A percentile compares a stretch with the other conserved stretches of the same genome.
Conservation (phyloP, 2,113 vertebrate genomes). For the Triplophysa dalaica region DNA sequence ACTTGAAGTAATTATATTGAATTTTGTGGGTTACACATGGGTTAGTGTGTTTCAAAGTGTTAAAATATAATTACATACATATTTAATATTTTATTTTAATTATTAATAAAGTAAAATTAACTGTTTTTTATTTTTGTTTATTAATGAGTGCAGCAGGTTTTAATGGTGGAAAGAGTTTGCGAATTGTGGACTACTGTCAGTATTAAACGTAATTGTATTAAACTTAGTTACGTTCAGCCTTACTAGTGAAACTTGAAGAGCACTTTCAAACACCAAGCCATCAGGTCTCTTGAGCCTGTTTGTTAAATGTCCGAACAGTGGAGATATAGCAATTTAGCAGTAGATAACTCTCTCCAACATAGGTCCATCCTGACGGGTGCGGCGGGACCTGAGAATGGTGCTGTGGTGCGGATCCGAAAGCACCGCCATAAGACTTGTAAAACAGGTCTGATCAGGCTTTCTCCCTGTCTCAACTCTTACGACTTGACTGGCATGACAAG, state of each 20-base stretch:
- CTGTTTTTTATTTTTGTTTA: no score
- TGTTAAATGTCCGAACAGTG: constrained; percentile 35
- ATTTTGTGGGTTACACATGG: no score
- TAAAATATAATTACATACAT: no score
- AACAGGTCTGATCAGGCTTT: constrained; percentile 60
- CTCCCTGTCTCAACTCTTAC: constrained; percentile 52
- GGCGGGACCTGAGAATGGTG: constrained; percentile 75
- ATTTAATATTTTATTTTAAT: no score
- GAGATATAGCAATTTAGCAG: not conserved
- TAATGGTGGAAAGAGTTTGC: no score
- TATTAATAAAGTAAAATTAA: no score
- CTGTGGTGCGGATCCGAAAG: constrained; percentile 79
- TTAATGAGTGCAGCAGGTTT: no score
- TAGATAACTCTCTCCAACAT: constrained; percentile 27
- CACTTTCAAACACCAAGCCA: constrained; percentile 19
- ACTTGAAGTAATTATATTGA: no score
- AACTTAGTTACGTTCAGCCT: not conserved
- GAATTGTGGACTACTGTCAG: no score
- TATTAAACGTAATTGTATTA: no score
- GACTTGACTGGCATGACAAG: constrained; percentile 58
- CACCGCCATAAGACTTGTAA: constrained; percentile 72
- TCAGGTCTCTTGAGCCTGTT: constrained; percentile 30
- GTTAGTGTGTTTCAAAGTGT: no score
- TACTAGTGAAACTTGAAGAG: constrained; percentile 4
- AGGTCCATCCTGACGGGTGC: constrained; percentile 61